Percentiles rank a stretch among this genome's conserved stretches.
Conservation (phyloP, 35 echinoderm and acorn worm species). For the Ophiothrix spiculata region DNA sequence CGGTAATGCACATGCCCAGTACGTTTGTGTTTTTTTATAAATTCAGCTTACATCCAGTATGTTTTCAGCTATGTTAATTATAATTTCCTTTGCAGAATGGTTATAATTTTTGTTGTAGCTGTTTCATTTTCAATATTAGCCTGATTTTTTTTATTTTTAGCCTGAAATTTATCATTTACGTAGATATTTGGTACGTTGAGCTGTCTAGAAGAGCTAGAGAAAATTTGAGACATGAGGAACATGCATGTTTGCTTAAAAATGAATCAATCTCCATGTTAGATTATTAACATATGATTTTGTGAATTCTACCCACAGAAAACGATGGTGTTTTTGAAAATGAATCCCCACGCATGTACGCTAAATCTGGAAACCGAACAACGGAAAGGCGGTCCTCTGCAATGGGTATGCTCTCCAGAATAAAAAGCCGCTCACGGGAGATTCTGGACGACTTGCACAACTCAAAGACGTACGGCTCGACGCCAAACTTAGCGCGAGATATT, state of each 20-base stretch:
- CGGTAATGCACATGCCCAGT: too few relatives aligned
- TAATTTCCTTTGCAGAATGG: too few relatives aligned
- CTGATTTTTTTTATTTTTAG: too few relatives aligned
- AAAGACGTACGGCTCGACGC: conserved; percentile 52
- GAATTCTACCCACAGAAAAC: neutral
- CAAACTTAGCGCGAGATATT: conserved; percentile 55
- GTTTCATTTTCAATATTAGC: too few relatives aligned
- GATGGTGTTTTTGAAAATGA: neutral
- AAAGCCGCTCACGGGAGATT: conserved; percentile 94
- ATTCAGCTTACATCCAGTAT: too few relatives aligned
- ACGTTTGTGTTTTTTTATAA: too few relatives aligned
- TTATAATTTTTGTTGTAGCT: too few relatives aligned
- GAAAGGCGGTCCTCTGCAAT: conserved; percentile 24
- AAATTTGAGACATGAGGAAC: neutral
- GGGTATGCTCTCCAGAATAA: conserved; percentile 87
- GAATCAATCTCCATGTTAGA: neutral
- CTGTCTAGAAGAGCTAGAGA: too few relatives aligned
- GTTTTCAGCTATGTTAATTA: too few relatives aligned
- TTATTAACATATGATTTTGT: neutral
- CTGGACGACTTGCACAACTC: conserved; percentile 64
- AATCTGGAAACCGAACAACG: conserved; percentile 20
- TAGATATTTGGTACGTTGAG: too few relatives aligned
- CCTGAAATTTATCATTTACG: too few relatives aligned
- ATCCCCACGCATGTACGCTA: conserved; percentile 12
- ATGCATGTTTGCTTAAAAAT: too few relatives aligned